Evolutionary conservation across 2,113 vertebrate species (phyloP), one percentile per base, ranked within the genome.

Genomic region (Myotis davidii): DNA sequence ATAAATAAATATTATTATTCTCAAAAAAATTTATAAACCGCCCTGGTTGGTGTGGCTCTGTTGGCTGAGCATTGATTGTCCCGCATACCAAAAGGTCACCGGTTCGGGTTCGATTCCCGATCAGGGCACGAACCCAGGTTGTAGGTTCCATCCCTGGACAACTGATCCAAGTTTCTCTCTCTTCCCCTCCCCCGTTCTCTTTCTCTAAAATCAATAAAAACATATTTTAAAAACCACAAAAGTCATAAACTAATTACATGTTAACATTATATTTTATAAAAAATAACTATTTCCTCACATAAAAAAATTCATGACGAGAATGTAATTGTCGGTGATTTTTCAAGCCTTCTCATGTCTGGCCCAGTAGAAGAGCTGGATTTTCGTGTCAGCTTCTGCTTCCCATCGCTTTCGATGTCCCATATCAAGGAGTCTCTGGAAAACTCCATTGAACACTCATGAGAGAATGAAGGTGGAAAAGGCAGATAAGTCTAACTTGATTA

Each of bases 371-470:
- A 76, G 37, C 82, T 21, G 20, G 17, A 13, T 34, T 88, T 10
- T 59, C 54, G 17, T n/a, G 6, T 52, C 56, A 67, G 16, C 54
- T 48, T n/a, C 64, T 56, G 27, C 0, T 1, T 79, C 37, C 79
- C 13, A 0, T 32, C 48, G 79, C 42, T 73, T 52, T 8, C 1
- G 1, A 20, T 59, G 70, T 14, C 85, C 27, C 9, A 0, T n/a
- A 7, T 54, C n/a, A 10, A 0, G 4, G 5, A 9, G 42, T 61
- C 42, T 93, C 67, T 77, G 85, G 88, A 74, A 88, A 88, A 88
- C 9, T 29, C 50, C 27, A 18, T 50, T 13, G 39, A 59, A 32
- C 13, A 14, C 32, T 82, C 14, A 14, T 5, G 65, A 59, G 65
- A 76, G 67, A 52, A 82, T 3, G 9, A 74, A 42, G 64, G 23